These are phyloP conservation scores for Heptranchias perlo DNA, from an alignment of 2,113 vertebrate genomes.

Conservation along the genomic window DNA sequence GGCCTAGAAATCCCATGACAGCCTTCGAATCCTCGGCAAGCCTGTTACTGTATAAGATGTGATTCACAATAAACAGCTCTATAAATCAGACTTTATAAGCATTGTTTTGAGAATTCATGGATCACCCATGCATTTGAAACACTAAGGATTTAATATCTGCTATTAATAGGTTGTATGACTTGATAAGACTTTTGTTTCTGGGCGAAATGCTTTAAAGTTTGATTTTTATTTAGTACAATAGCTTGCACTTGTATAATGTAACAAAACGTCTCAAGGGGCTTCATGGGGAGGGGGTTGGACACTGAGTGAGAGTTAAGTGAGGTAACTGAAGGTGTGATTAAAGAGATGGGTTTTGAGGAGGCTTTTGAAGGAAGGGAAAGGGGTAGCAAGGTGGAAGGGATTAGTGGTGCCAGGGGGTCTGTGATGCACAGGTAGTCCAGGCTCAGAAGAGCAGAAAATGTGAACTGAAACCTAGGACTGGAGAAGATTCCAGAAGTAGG, in stretches of 20 bases:
- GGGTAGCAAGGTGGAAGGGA: not conserved
- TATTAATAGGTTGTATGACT: not conserved
- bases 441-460: not conserved
- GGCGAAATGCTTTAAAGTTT: not conserved
- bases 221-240: not conserved
- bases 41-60: not conserved
- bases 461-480: not conserved
- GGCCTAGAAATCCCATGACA: conserved; percentile 21
- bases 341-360: not conserved
- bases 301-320: not conserved
- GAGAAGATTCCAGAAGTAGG: not conserved
- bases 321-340: not conserved
- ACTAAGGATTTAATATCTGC: not conserved
- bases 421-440: not conserved
- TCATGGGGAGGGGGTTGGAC: not conserved
- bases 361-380: not conserved
- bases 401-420: too few species aligned
- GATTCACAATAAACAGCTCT: not conserved
- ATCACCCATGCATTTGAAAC: not conserved
- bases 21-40: not conserved
- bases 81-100: not conserved
- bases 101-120: conserved; percentile 8
- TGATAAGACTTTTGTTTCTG: not conserved
- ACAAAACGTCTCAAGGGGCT: not conserved
- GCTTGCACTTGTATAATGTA: not conserved